Evolutionary conservation across 64 coral and sea anemone genomes (phyloP).

Genomic region (Porites australiensis): DNA sequence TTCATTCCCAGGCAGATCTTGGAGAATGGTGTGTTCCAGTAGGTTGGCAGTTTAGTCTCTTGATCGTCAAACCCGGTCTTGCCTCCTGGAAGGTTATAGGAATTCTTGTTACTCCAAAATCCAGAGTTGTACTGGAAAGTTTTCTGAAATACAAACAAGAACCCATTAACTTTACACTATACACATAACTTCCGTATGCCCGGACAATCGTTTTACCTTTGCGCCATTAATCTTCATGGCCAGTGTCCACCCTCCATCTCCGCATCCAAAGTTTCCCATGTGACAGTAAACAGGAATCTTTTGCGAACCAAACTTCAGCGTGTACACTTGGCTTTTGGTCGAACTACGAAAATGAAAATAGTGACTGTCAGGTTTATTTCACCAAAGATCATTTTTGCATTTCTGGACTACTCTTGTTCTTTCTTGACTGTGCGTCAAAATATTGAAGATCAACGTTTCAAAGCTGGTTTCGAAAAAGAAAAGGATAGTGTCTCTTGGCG

Average conservation of each 20-base stretch:
- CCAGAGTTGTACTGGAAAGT: neutral
- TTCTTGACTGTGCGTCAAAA: no score
- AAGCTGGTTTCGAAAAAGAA: no score
- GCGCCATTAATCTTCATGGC: no score
- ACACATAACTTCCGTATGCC: neutral
- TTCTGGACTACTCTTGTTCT: no score
- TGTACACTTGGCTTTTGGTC: neutral
- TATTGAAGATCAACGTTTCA: no score
- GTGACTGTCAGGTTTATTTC: neutral
- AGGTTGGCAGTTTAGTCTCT: neutral
- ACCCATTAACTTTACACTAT: neutral
- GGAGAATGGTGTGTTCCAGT: neutral
- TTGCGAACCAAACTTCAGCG: neutral
- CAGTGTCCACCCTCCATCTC: no score
- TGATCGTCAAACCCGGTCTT: constrained; percentile 13
- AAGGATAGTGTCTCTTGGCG: no score
- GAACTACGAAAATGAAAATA: neutral
- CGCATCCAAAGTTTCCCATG: no score
- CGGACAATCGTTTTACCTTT: no score
- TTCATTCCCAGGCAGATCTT: neutral
- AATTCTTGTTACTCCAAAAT: constrained; percentile 1
- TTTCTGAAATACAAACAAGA: neutral
- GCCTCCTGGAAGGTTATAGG: neutral
- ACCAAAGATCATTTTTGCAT: neutral
- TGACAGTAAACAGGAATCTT: neutral